phyloP scores from a whole-genome alignment of 2,888 invertebrate species.

The Pocota personata region DNA sequence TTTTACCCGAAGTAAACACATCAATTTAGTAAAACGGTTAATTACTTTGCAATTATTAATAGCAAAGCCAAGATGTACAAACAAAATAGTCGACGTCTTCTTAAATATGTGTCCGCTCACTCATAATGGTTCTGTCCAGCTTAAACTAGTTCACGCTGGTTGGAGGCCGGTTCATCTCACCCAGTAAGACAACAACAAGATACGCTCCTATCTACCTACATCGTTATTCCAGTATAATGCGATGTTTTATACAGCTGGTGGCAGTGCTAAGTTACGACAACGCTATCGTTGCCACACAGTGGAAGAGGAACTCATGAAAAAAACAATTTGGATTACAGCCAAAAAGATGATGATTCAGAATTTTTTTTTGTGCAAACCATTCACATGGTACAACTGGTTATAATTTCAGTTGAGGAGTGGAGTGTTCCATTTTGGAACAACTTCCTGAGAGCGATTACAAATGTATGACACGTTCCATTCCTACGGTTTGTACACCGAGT shows the following conservation, averaged over 20 bases:
- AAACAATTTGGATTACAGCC: conserved; percentile 56
- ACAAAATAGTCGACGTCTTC: conserved; percentile 6
- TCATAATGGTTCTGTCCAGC: conserved; percentile 17
- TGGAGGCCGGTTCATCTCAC: conserved; percentile 44
- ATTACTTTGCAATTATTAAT: conserved; percentile 2
- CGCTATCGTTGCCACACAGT: not conserved
- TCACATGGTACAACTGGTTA: conserved; percentile 44
- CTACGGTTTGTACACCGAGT: conserved; percentile 1
- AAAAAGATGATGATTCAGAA: conserved; percentile 58
- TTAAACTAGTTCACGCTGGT: conserved; percentile 57
- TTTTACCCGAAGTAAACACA: conserved; percentile 16
- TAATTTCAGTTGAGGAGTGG: conserved; percentile 15
- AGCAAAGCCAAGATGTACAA: not conserved
- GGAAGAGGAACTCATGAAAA: conserved; percentile 57
- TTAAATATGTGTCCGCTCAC: not conserved
- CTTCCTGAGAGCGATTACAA: conserved; percentile 67
- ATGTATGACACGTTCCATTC: conserved; percentile 57
- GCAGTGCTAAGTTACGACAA: not conserved
- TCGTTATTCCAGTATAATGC: conserved; percentile 14
- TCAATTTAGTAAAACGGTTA: conserved; percentile 7
- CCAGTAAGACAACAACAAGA: not conserved
- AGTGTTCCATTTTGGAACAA: conserved; percentile 59
- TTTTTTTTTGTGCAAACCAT: conserved; percentile 7
- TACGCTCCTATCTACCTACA: not conserved
- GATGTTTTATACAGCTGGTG: conserved; percentile 3